These are phyloP conservation scores for Enteromius treurensis DNA, from an alignment of 2,797 vertebrate species.

Conservation along the genomic window DNA sequence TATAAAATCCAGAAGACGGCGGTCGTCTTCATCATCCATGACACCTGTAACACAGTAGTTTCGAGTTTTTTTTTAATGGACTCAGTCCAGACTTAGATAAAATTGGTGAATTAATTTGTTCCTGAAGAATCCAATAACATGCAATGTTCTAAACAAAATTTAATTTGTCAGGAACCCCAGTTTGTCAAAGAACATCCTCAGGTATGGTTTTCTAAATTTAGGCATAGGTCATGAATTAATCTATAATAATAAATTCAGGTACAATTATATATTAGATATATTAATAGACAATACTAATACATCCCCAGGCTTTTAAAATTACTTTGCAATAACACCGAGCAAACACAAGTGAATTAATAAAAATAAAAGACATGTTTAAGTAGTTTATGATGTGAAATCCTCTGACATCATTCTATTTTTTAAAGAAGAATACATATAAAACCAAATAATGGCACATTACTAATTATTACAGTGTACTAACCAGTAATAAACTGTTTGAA, in stretches of 20 bases:
- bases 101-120: neutral
- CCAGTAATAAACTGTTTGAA: neutral
- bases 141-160: neutral
- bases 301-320: neutral
- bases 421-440: neutral
- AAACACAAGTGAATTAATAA: neutral
- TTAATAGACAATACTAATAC: neutral
- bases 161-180: neutral
- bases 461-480: neutral
- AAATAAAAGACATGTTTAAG: neutral
- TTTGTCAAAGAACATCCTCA: neutral
- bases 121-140: neutral
- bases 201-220: neutral
- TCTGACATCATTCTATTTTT: neutral
- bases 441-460: neutral
- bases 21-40: slow-evolving; percentile 99
- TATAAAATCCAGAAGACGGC: slow-evolving; percentile 99
- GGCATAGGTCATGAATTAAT: neutral
- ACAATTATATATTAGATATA: neutral
- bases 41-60: slow-evolving; percentile 81
- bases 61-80: neutral
- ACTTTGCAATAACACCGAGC: neutral
- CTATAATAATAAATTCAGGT: neutral
- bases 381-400: neutral
- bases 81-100: neutral